Percentiles rank a stretch among this genome's conserved stretches.
Evolutionary conservation across 2,797 vertebrate species (phyloP).

Genomic region (Peromyscus attwateri): DNA sequence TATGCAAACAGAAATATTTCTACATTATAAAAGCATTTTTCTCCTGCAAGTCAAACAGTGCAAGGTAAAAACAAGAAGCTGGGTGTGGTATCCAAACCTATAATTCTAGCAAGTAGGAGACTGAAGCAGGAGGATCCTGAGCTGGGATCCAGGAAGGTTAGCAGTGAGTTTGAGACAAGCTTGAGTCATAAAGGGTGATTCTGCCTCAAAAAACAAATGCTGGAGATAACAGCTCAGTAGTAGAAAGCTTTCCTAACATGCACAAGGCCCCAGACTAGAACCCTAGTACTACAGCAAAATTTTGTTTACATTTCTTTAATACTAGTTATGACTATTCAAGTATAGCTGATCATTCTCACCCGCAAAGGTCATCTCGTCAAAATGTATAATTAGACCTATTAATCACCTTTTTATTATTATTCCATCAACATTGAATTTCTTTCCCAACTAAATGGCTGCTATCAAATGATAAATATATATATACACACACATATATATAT

Average conservation of each 20-base stretch:
- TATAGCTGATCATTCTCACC: neutral
- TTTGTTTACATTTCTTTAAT: neutral
- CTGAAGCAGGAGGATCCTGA: too few species aligned
- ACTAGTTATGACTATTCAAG: slow-evolving; percentile 28
- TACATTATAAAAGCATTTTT: neutral
- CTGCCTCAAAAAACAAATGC: neutral
- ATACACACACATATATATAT: too few species aligned
- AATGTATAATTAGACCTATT: slow-evolving; percentile 15
- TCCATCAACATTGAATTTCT: slow-evolving; percentile 9
- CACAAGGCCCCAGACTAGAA: neutral
- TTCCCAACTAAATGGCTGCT: neutral
- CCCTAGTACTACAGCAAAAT: neutral
- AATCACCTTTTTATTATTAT: slow-evolving; percentile 25
- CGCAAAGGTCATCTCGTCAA: neutral
- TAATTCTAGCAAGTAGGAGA: neutral
- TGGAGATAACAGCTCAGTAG: neutral
- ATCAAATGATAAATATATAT: neutral
- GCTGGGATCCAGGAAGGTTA: neutral
- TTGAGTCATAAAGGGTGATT: neutral
- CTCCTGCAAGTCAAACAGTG: neutral
- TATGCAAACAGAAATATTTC: slow-evolving; percentile 23
- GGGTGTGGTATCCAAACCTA: neutral
- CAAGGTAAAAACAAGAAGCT: neutral
- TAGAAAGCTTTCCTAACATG: neutral
- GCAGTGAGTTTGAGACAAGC: neutral